Percentiles rank a stretch among this genome's conserved stretches.
Evolutionary conservation across 2,888 invertebrate genomes (phyloP).

Genomic region (Nomada lathburiana): DNA sequence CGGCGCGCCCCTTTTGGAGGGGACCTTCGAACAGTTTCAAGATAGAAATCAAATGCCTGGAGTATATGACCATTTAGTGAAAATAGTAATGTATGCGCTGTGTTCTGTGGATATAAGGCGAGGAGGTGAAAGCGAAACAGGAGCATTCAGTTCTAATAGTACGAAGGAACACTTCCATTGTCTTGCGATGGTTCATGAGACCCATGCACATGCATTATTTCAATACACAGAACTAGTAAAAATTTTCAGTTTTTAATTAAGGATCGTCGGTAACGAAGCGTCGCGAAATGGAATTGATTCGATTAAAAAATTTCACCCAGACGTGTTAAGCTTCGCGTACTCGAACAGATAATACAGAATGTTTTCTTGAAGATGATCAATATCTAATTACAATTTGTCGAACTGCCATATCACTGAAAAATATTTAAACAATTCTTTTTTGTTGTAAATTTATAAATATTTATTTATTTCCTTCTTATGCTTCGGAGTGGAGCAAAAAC

Average conservation of each 20-base stretch:
- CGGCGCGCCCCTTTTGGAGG: conserved; percentile 62
- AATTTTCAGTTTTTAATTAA: conserved; percentile 63
- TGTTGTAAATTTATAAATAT: conserved; percentile 25
- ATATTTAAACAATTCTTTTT: conserved; percentile 17
- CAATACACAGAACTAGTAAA: conserved; percentile 59
- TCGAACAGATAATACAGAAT: conserved; percentile 16
- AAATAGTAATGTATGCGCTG: conserved; percentile 58
- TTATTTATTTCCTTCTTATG: neutral
- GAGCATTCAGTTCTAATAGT: conserved; percentile 31
- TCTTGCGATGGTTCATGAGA: conserved; percentile 33
- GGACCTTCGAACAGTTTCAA: conserved; percentile 78
- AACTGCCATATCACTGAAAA: conserved; percentile 41
- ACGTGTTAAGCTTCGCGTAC: conserved; percentile 13
- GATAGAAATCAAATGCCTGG: conserved; percentile 73
- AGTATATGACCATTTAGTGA: conserved; percentile 68
- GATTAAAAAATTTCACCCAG: conserved; percentile 18
- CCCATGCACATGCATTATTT: conserved; percentile 60
- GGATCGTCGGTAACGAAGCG: conserved; percentile 25
- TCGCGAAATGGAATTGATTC: conserved; percentile 54
- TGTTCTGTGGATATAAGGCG: conserved; percentile 35
- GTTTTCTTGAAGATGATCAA: conserved; percentile 6
- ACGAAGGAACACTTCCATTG: conserved; percentile 59
- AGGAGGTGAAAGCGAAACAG: conserved; percentile 9
- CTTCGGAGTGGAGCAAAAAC: neutral
- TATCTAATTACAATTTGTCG: conserved; percentile 21